These are phyloP conservation scores for Carcharodon carcharias DNA, from an alignment of 2,797 vertebrate species.

Conservation along the genomic window DNA sequence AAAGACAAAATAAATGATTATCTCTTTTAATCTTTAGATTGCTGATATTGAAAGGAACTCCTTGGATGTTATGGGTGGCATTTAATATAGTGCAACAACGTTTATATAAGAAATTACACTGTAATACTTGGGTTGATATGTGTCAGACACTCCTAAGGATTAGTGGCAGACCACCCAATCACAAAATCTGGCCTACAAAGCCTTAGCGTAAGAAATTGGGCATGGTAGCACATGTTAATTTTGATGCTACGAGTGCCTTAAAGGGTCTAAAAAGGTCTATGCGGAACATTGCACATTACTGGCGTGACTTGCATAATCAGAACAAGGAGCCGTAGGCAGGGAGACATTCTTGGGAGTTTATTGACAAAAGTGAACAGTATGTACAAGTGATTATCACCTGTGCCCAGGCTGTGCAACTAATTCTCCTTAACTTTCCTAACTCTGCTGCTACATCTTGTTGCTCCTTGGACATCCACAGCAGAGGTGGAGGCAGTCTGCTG, in stretches of 20 bases:
- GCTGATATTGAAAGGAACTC: neutral
- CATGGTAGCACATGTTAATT: neutral
- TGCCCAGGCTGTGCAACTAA: no score
- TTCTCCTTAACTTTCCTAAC: no score
- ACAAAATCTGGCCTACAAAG: neutral
- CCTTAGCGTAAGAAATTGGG: neutral
- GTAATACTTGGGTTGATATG: neutral
- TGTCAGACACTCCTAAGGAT: neutral
- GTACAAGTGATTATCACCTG: no score
- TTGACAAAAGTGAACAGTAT: no score
- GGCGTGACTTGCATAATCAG: neutral
- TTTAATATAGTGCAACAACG: neutral
- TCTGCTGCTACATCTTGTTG: no score
- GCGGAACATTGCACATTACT: neutral
- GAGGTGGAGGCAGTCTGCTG: no score
- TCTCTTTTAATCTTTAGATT: neutral
- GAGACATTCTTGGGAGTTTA: no score
- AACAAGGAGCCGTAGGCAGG: no score
- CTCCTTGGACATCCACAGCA: no score
- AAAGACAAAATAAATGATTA: neutral
- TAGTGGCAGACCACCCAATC: neutral
- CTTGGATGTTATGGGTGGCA: neutral
- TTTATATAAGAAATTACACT: neutral
- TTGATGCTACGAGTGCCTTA: neutral
- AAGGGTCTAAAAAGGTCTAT: no score